Conservation (phyloP, 2,888 invertebrate genomes). For the Seira musarum region DNA sequence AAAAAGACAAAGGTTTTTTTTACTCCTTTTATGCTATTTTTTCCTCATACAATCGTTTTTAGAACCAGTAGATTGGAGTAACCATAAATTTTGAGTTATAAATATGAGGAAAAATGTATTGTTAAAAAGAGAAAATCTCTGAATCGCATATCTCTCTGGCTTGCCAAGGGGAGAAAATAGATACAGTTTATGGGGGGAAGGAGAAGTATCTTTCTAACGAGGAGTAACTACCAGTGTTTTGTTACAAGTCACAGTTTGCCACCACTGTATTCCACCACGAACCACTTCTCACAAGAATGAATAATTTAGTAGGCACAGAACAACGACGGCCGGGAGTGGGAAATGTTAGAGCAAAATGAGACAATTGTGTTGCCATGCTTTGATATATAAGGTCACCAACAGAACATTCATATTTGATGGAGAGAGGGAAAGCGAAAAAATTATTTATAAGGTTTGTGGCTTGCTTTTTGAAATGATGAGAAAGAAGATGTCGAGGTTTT, state of each 20-base stretch:
- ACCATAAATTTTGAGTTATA: background rate
- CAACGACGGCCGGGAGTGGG: background rate
- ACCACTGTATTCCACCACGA: constrained; percentile 24
- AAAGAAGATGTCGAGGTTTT: no score
- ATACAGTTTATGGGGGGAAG: constrained; percentile 8
- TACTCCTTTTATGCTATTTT: background rate
- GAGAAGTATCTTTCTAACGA: constrained; percentile 3
- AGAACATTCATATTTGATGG: background rate
- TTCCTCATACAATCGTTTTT: background rate
- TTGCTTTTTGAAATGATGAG: no score
- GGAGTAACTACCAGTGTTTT: constrained; percentile 30
- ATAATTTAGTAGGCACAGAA: constrained; percentile 42
- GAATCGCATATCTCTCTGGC: no score
- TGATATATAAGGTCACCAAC: constrained; percentile 42
- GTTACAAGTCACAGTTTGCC: constrained; percentile 13
- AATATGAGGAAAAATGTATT: background rate
- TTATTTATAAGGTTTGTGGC: no score
- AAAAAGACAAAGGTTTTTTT: constrained; percentile 16
- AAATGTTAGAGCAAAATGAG: constrained; percentile 24
- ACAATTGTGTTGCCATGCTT: constrained; percentile 33
- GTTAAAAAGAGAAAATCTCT: no score
- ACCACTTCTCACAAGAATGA: constrained; percentile 39
- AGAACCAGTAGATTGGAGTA: no score
- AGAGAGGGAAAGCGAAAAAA: no score
- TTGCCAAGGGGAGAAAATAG: constrained; percentile 5